Base-by-base conservation (phyloP, 2,888 invertebrate genomes). In the Scaptomyza polygonia region DNA sequence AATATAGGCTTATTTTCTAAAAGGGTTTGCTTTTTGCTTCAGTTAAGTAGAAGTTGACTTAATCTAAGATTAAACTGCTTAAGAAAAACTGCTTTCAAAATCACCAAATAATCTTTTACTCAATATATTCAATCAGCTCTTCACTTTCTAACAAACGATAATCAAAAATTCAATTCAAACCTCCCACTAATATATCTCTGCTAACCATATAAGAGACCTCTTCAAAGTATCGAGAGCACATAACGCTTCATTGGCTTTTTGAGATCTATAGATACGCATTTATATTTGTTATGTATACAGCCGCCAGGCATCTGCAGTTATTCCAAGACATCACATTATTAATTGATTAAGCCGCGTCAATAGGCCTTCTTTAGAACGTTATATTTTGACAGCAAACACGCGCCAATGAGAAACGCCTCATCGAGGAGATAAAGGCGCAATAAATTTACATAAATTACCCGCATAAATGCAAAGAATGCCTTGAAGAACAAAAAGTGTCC, bases 361-460 rank as follows among this genome's bases (percentile, higher is more conserved):
- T 58, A 63, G 54, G 61, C 57, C 59, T 21, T 29, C 51, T 16
- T 39, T 39, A 48, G 54, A 66, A 61, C 56, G 47, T 58, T 62
- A 75, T 78, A 75, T 80, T 86, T 63, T 80, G 88, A 85, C 88
- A 85, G 77, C 65, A 71, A 72, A 76, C 88, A 89, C 89, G 86
- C 88, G 84, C 58, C 68, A 52, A 21, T 57, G 44, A 32, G 34
- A 30, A 54, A 56, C 42, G 49, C 44, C 44, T 30, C 39, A 40
- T 43, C 27, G 36, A 52, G 25, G 11, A 14, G 14, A 83, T 74
- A 79, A 86, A 73, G 72, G 74, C 70, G 71, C 75, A 78, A 85
- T 74, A 85, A 83, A 87, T 88, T 88, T 87, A 73, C 89, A 89
- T 88, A 88, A 88, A 88, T 88, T 88, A 87, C 80, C 80, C 78